Evolutionary conservation across 2,888 invertebrate species (phyloP), one percentile per base, ranked within the genome.

Genomic region (Coelogynopora nodosa): DNA sequence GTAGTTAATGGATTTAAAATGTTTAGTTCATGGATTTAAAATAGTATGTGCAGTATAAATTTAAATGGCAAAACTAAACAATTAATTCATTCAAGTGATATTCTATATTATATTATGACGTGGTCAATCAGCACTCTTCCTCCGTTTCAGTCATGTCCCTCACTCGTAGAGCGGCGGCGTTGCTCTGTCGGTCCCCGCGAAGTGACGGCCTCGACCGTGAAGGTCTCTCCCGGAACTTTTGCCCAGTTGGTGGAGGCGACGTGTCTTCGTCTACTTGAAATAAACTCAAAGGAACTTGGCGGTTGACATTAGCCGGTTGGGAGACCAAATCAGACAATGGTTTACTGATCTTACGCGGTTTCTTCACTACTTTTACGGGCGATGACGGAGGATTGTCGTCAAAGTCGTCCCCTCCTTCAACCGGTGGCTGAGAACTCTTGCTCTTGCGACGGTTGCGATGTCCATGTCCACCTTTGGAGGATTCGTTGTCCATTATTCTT

Each of bases 51-150:
- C n/a, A n/a, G n/a, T n/a, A n/a, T n/a, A n/a, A n/a, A n/a, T n/a
- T n/a, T n/a, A n/a, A n/a, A n/a, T n/a, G n/a, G n/a, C n/a, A n/a
- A n/a, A n/a, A n/a, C n/a, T n/a, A n/a, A n/a, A n/a, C n/a, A n/a
- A n/a, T n/a, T n/a, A n/a, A n/a, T n/a, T n/a, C n/a, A n/a, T n/a
- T n/a, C n/a, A n/a, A n/a, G n/a, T n/a, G n/a, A n/a, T n/a, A n/a
- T n/a, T n/a, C n/a, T n/a, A n/a, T n/a, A n/a, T n/a, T n/a, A n/a
- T n/a, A n/a, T n/a, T n/a, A n/a, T n/a, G n/a, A n/a, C n/a, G n/a
- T n/a, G n/a, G n/a, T n/a, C n/a, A n/a, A n/a, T n/a, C n/a, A 74
- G 27, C 74, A 74, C 5, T 74, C 74, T 74, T 74, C 74, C 23
- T 74, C 74, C 74, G 23, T 74, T 74, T 74, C 18, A 2, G 5